Evolutionary conservation across 2,113 vertebrate species (phyloP).

Genomic region (human (Homo sapiens)): DNA sequence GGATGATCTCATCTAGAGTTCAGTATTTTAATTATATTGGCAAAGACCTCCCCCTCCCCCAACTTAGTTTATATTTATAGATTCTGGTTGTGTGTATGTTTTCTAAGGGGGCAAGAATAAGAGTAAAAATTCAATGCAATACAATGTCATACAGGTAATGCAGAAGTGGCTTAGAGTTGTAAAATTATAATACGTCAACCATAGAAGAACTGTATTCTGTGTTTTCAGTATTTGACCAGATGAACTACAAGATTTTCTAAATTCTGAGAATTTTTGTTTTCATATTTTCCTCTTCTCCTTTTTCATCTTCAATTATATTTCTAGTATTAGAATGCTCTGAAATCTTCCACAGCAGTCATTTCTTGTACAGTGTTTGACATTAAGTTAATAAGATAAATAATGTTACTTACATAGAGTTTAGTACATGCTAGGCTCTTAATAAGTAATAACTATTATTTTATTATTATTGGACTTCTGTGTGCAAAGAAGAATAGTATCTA

Average conservation of each 20-base stretch:
- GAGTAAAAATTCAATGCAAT: not conserved
- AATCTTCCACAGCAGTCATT: not conserved
- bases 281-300: not conserved
- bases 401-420: not conserved
- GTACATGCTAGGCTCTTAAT: no score
- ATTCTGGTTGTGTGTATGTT: not conserved
- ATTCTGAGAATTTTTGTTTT: not conserved
- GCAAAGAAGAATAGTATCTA: not conserved
- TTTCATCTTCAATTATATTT: not conserved
- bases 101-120: no score
- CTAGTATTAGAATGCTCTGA: not conserved
- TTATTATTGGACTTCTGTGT: not conserved
- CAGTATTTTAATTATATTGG: not conserved
- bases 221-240: not conserved
- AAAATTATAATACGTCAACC: not conserved
- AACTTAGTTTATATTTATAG: not conserved
- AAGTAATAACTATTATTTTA: not conserved
- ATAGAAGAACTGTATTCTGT: not conserved
- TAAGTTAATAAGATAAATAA: not conserved
- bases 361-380: not conserved
- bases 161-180: not conserved
- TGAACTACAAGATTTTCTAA: not conserved
- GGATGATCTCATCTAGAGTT: not conserved
- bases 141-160: not conserved
- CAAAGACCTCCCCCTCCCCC: not conserved